phyloP scores from a whole-genome alignment of 2,888 invertebrate species.

The Drosophila neotestacea region DNA sequence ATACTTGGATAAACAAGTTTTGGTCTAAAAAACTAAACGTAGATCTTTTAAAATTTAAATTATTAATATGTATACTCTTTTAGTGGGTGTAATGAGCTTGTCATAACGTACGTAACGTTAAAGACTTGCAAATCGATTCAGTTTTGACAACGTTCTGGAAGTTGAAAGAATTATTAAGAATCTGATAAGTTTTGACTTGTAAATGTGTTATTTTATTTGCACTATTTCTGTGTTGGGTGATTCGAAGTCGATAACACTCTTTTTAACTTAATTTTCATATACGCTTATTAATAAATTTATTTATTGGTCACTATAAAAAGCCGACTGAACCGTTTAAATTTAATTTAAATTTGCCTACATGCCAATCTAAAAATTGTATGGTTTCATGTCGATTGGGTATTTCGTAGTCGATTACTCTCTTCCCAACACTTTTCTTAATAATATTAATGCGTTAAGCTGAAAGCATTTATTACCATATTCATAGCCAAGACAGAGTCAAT shows the following conservation, averaged over 20 bases:
- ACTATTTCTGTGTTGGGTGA: neutral
- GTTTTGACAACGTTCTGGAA: neutral
- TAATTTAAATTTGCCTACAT: too few relatives aligned
- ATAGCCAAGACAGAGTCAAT: neutral
- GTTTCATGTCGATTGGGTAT: neutral
- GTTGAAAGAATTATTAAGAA: neutral
- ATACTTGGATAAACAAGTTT: constrained; percentile 1
- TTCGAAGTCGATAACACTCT: too few relatives aligned
- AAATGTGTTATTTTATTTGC: neutral
- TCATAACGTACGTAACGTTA: neutral
- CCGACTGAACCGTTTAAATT: too few relatives aligned
- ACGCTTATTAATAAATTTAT: too few relatives aligned
- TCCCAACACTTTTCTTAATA: neutral
- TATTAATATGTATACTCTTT: neutral
- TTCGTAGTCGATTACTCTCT: too few relatives aligned
- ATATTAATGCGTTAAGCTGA: neutral
- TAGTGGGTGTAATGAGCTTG: neutral
- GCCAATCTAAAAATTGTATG: too few relatives aligned
- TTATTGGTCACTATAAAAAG: too few relatives aligned
- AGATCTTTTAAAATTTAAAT: neutral
- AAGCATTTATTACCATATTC: constrained; percentile 9
- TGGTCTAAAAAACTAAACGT: constrained; percentile 4
- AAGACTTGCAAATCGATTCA: neutral
- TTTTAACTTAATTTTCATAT: too few relatives aligned
- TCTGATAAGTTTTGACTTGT: neutral